Conservation (phyloP, 2,797 vertebrate genomes). For the Fratercula arctica region DNA sequence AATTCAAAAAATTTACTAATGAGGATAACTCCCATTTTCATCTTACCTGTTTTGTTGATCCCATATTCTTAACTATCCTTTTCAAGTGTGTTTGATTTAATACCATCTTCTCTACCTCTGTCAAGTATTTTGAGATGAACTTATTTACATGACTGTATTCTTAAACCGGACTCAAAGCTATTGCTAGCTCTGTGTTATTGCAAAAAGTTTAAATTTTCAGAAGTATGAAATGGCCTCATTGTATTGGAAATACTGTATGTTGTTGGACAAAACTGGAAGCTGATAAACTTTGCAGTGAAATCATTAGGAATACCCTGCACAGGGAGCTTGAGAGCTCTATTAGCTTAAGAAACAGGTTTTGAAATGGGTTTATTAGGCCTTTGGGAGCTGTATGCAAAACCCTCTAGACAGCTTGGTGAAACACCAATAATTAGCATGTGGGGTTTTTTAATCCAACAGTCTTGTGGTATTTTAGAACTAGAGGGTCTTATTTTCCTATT, state of each 20-base stretch:
- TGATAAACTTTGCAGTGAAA: constrained; percentile 3
- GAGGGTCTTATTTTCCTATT: constrained; percentile 11
- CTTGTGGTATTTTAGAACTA: constrained; percentile 15
- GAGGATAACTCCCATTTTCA: background rate
- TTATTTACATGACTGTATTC: background rate
- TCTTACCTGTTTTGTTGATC: background rate
- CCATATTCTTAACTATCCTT: background rate
- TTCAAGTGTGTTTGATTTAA: background rate
- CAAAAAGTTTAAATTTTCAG: background rate
- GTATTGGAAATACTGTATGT: background rate
- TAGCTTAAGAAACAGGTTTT: constrained; percentile 50
- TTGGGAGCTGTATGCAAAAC: constrained; percentile 23
- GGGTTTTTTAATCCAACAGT: background rate
- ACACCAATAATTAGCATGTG: constrained; percentile 19
- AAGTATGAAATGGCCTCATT: background rate
- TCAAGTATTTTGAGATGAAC: background rate
- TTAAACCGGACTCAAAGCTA: background rate
- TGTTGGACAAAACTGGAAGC: background rate
- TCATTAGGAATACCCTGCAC: background rate
- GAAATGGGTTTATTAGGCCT: constrained; percentile 36
- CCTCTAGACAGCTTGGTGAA: constrained; percentile 14
- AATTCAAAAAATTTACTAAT: background rate
- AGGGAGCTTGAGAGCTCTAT: constrained; percentile 7
- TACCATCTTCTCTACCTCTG: background rate
- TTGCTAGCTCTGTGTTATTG: background rate